phyloP scores from a whole-genome alignment of 2,113 vertebrate species.

The Oreochromis tanganicae region DNA sequence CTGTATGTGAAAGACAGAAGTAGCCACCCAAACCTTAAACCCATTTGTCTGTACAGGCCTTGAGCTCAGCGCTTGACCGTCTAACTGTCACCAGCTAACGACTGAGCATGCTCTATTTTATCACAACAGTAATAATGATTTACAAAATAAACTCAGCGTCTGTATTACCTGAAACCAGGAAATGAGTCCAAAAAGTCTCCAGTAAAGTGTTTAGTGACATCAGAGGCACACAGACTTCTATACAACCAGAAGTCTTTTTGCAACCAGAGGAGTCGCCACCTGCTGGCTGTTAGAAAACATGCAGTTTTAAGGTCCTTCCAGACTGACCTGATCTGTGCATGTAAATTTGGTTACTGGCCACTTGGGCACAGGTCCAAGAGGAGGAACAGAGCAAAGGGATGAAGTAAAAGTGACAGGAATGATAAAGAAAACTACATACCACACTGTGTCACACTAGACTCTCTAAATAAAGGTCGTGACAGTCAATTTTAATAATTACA shows the following conservation, averaged over 20 bases:
- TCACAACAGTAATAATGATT: background rate
- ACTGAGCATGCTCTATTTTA: background rate
- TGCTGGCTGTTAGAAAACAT: background rate
- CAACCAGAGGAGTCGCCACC: background rate
- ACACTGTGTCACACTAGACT: background rate
- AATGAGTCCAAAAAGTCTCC: background rate
- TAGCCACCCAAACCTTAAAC: background rate
- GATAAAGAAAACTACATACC: background rate
- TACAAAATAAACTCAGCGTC: background rate
- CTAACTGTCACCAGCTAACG: background rate
- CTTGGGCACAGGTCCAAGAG: background rate
- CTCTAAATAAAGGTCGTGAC: background rate
- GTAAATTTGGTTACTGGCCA: background rate
- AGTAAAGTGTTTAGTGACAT: background rate
- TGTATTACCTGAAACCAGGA: background rate
- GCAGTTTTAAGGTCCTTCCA: background rate
- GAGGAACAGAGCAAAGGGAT: background rate
- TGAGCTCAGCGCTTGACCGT: background rate
- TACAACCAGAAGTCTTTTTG: background rate
- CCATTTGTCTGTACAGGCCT: background rate
- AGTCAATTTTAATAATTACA: background rate
- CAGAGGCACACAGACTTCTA: background rate
- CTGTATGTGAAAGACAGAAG: background rate
- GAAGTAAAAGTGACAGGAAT: background rate
- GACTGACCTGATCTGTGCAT: background rate